Evolutionary conservation across 2,113 vertebrate species (phyloP), one percentile per base, ranked within the genome.

Genomic region (Mus pahari): DNA sequence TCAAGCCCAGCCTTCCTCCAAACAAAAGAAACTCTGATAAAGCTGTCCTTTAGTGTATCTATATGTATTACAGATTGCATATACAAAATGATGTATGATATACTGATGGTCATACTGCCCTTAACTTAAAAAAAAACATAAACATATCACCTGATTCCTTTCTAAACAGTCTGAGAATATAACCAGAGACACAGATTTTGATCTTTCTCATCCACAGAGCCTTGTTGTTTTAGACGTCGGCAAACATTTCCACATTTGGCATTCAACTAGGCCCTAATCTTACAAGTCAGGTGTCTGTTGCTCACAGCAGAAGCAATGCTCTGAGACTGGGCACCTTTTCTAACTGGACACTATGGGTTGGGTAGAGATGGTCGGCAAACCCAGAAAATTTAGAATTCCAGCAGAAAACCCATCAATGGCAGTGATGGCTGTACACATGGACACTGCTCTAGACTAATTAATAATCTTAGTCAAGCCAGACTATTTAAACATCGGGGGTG

Each of bases 71-170:
- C 28, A 6, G 10, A 39, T 90, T 50, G 5, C 20, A 75, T 36
- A 83, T 17, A 89, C 33, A 70, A 92, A 92, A 82, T n/a, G n/a
- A n/a, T n/a, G n/a, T n/a, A n/a, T 60, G 55, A 50, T 84, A 74
- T 82, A 81, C 0, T 60, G 7, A 77, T 86, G 60, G 62, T 19
- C 71, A 53, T 14, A n/a, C 0, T 58, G 50, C 11, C 82, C 58
- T 79, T 55, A 77, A 28, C 31, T 84, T 45, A 83, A 33, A 68
- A 66, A 31, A 48, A 84, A 7, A 31, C 73, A 92, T 0, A 42
- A 94, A 60, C 8, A 0, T 82, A 66, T 89, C 50, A 81, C 45
- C 3, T 4, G 2, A 28, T 74, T 82, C 81, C 71, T 13, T 73
- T 83, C 19, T 73, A 36, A 83, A 78, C 55, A 70, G 22, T 19